Conservation (phyloP, 2,888 invertebrate genomes). For the Molanna angustata region DNA sequence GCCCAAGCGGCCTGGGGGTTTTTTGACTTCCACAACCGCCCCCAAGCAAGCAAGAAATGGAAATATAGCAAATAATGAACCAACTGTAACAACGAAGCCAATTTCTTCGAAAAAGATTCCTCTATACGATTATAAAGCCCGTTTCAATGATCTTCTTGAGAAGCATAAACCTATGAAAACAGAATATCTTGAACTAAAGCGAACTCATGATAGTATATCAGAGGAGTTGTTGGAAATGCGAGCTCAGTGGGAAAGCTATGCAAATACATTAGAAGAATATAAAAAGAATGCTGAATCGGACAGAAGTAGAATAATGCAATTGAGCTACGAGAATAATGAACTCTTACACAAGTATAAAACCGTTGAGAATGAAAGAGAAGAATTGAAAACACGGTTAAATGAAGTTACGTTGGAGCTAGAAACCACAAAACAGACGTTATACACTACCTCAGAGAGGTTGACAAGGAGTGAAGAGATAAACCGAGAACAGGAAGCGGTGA, state of each 20-base stretch:
- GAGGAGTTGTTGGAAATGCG: conserved; percentile 39
- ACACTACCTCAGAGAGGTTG: conserved; percentile 14
- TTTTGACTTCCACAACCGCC: conserved; percentile 5
- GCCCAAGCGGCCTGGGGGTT: conserved; percentile 15
- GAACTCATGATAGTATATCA: conserved; percentile 33
- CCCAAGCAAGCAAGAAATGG: conserved; percentile 16
- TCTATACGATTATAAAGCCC: conserved; percentile 52
- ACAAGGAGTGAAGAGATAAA: conserved; percentile 13
- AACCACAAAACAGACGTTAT: conserved; percentile 6
- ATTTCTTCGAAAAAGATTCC: conserved; percentile 42
- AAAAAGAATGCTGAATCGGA: conserved; percentile 17
- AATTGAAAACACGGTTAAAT: conserved; percentile 10
- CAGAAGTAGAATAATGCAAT: conserved; percentile 17
- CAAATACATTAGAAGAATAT: conserved; percentile 34
- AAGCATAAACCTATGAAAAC: conserved; percentile 45
- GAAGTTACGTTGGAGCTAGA: conserved; percentile 12
- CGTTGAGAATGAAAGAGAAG: conserved; percentile 16
- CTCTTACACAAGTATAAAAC: conserved; percentile 12
- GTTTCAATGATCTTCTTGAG: conserved; percentile 47
- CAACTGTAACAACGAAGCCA: neutral
- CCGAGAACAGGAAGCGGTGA: conserved; percentile 19
- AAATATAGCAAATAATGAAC: neutral
- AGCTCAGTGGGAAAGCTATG: conserved; percentile 38
- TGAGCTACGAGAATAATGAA: conserved; percentile 13
- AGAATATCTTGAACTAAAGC: conserved; percentile 37